Conservation (phyloP, 2,888 invertebrate species). For the Drosophila monieri region DNA sequence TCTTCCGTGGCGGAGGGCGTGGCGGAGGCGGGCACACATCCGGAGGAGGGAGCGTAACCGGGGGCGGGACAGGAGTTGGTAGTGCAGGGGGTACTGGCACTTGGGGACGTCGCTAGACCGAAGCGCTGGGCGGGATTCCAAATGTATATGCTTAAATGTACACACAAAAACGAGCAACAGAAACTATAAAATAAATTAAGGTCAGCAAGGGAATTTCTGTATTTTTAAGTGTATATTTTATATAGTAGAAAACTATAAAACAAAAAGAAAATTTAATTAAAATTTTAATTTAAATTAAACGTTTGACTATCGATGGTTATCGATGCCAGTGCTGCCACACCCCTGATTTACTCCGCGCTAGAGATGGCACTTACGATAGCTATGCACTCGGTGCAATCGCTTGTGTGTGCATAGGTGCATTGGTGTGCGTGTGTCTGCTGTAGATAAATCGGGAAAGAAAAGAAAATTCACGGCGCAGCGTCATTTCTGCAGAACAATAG, state of each 20-base stretch:
- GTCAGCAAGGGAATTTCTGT: constrained; percentile 1
- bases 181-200: constrained; percentile 10
- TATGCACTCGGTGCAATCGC: background rate
- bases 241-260: background rate
- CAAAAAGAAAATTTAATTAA: background rate
- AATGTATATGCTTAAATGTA: background rate
- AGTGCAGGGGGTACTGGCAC: background rate
- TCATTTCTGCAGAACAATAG: constrained; percentile 23
- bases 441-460: constrained; percentile 28
- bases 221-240: background rate
- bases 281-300: background rate
- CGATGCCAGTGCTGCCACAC: constrained; percentile 10
- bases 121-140: background rate
- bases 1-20: constrained; percentile 22
- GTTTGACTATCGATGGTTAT: constrained; percentile 4
- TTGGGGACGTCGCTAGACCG: constrained; percentile 9
- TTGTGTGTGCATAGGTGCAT: background rate
- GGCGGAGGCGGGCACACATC: constrained; percentile 2
- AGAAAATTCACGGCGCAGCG: constrained; percentile 43
- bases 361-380: background rate
- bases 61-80: background rate
- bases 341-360: background rate
- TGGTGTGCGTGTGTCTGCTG: constrained; percentile 2
- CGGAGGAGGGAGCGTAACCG: background rate
- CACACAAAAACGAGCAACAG: background rate